Conservation (phyloP, 2,888 invertebrate genomes). For the Lepidocyrtinus sp. region DNA sequence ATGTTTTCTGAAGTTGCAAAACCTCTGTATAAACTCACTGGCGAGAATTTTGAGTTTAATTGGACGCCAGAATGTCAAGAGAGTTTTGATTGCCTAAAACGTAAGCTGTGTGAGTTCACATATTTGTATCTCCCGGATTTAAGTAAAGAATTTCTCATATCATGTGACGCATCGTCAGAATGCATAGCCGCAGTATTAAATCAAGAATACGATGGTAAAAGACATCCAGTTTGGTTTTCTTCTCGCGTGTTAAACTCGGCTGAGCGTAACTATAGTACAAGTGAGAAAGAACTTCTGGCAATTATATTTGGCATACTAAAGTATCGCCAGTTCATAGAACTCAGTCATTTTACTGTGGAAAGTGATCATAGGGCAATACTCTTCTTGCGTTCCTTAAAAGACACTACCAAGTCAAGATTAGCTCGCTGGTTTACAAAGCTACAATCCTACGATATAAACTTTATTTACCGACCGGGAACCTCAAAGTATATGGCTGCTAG, state of each 20-base stretch:
- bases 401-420: constrained; percentile 49
- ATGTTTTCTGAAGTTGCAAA: constrained; percentile 37
- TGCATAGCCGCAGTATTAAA: constrained; percentile 69
- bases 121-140: constrained; percentile 68
- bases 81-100: constrained; percentile 42
- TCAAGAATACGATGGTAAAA: constrained; percentile 58
- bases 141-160: constrained; percentile 60
- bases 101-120: constrained; percentile 44
- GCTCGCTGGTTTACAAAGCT: constrained; percentile 61
- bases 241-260: constrained; percentile 62
- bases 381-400: constrained; percentile 54
- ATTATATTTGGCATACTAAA: constrained; percentile 67
- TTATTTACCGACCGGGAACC: constrained; percentile 41
- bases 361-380: constrained; percentile 68
- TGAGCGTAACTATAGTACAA: constrained; percentile 58
- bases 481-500: constrained; percentile 24
- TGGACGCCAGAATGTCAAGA: constrained; percentile 41
- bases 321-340: constrained; percentile 65
- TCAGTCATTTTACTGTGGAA: constrained; percentile 62
- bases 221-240: constrained; percentile 66
- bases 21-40: constrained; percentile 46
- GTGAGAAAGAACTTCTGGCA: constrained; percentile 66
- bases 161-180: constrained; percentile 66
- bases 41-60: constrained; percentile 40
- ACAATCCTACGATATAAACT: constrained; percentile 55